Evolutionary conservation across 2,797 vertebrate species (phyloP), one percentile per base, ranked within the genome.

Genomic region (Potorous gilbertii): DNA sequence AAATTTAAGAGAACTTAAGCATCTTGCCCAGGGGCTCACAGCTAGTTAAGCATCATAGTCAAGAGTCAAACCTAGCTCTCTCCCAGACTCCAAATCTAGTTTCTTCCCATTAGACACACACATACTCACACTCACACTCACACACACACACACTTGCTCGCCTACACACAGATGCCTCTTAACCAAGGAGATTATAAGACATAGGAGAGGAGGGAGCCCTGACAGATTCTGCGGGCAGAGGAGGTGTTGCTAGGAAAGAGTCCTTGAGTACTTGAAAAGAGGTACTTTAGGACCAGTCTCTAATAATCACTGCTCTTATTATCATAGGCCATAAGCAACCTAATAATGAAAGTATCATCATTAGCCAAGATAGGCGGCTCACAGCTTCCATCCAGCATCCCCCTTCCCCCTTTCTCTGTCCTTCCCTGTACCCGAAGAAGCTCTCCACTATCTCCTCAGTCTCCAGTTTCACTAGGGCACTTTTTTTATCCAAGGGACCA

Each of bases 401-500:
- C 34, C n/a, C 66, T 81, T 24, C 6, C n/a, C 34, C n/a, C 66
- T 81, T 40, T 81, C 74, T 46, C 40, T 0, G 4, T 92, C 74
- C 81, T 93, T 59, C 46, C 3, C 28, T 90, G 31, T 50, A 56
- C 87, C 54, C 13, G 54, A 3, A 46, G 57, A 57, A 81, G 54
- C 62, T 40, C 13, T 91, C 40, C 10, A 21, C 18, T n/a, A 56
- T 92, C 90, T 91, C 18, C 92, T 94, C 66, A 50, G 54, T 16
- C 59, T 95, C 87, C 16, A 81, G 74, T 2, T 74, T 93, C 40
- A 54, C 92, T 50, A 94, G 3, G 3, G 94, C 56, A 8, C 29
- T 56, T 94, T 92, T 87, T 92, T 56, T 92, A 40, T 94, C 94
- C 0, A 56, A 74, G 62, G 81, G 95, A 92, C 52, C 59, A 94